Evolutionary conservation across 2,113 vertebrate species (phyloP).

Genomic region (Athene noctua): DNA sequence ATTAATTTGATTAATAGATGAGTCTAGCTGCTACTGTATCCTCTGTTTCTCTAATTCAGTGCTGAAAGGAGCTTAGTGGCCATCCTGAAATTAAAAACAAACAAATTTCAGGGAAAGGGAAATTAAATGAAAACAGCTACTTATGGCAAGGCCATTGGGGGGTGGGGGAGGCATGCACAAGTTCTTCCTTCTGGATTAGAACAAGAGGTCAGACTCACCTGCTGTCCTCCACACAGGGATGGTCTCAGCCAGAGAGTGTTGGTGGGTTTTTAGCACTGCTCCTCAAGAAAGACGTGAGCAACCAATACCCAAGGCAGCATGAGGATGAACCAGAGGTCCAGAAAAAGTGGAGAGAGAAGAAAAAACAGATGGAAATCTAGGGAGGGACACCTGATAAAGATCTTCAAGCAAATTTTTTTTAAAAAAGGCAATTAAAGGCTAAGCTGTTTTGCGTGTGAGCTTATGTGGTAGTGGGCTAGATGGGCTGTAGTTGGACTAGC

Average conservation of each 20-base stretch:
- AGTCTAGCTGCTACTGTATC: not conserved
- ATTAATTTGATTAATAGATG: not conserved
- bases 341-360: not conserved
- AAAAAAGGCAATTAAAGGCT: not conserved
- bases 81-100: constrained; percentile 1
- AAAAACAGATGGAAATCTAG: not conserved
- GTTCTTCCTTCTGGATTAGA: not conserved
- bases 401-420: not conserved
- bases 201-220: not conserved
- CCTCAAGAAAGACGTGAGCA: not conserved
- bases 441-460: not conserved
- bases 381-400: not conserved
- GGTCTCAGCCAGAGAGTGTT: not conserved
- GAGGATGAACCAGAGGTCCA: not conserved
- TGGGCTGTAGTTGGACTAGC: not conserved
- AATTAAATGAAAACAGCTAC: not conserved
- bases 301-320: not conserved
- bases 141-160: not conserved
- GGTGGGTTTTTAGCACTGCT: not conserved
- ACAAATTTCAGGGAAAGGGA: not conserved
- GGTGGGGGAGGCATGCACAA: not conserved
- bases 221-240: not conserved
- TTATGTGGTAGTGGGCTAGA: not conserved
- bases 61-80: not conserved
- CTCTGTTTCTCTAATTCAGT: not conserved